Evolutionary conservation across 23 tunicate genomes (phyloP).

Genomic region (Botrylloides violaceus): DNA sequence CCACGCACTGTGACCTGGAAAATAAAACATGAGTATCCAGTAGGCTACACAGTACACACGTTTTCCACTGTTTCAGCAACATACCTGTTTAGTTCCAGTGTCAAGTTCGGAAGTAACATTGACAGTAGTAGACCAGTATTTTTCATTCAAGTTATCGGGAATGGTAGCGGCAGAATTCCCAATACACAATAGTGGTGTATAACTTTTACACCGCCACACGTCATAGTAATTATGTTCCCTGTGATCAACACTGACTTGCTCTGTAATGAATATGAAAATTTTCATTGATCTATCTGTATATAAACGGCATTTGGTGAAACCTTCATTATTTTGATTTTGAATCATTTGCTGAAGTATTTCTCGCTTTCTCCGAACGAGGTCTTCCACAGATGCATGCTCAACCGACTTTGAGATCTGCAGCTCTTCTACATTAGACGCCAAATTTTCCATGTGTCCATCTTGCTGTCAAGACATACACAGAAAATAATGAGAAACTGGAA

Average conservation of each 20-base stretch:
- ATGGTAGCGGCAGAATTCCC: conserved; percentile 4
- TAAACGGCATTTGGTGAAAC: background rate
- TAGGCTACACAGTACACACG: too few relatives aligned
- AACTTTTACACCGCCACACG: conserved; percentile 11
- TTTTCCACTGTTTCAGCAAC: too few relatives aligned
- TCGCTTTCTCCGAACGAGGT: conserved; percentile 41
- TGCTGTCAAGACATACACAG: background rate
- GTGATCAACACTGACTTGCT: background rate
- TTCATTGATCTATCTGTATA: background rate
- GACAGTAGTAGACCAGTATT: background rate
- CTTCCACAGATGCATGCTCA: conserved; percentile 34
- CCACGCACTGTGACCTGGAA: conserved; percentile 20
- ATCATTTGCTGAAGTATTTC: conserved; percentile 65
- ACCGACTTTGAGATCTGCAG: conserved; percentile 1
- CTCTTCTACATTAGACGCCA: background rate
- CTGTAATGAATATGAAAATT: background rate
- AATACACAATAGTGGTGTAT: conserved; percentile 1
- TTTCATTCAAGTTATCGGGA: background rate
- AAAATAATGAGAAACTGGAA: too few relatives aligned
- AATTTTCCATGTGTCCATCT: background rate
- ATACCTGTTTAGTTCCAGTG: conserved; percentile 8
- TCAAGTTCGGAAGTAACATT: conserved; percentile 15
- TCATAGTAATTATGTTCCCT: background rate
- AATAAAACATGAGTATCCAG: background rate
- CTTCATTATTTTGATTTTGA: conserved; percentile 44